Evolutionary conservation across 2,797 vertebrate species (phyloP), one percentile per base, ranked within the genome.

Genomic region (Spinus olivaceus): DNA sequence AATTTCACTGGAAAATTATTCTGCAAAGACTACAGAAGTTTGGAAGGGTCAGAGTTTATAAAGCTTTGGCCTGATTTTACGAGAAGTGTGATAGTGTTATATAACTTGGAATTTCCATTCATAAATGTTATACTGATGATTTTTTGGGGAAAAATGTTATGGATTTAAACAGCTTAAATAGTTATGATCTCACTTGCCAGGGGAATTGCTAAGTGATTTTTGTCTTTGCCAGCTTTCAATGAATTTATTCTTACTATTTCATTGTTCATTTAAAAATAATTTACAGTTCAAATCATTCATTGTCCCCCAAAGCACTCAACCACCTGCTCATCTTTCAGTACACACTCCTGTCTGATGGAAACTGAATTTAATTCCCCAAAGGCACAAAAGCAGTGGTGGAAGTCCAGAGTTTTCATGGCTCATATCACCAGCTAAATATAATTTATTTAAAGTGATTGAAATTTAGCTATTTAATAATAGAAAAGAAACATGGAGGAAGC

Each of bases 401-500:
- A 86, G 56, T 71, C 53, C 64, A 81, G 56, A 67, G 10, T 67
- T 88, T 74, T 81, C 72, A 90, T 57, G 72, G 46, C 39, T 91
- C 53, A 28, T 90, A 82, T 85, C 76, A 76, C 14, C 59, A 86
- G n/a, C 33, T 90, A 78, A 74, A 77, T 71, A 81, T 57, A 4
- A 91, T 94, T 77, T 93, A 71, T 78, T 88, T 88, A 19, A 83
- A 88, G 54, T 81, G 25, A 88, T 41, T 81, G 54, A 84, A 92
- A 92, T n/a, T 41, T 15, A 86, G 39, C 18, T 92, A 46, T 86
- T 90, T 81, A 90, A 76, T 81, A 79, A 72, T 14, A 88, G 66
- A 44, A n/a, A 84, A 92, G 81, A 88, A 95, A 78, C 44, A 81
- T 35, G 61, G 73, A 86, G 24, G 53, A 93, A 86, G n/a, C 8